Evolutionary conservation across 2,888 invertebrate species (phyloP).

Genomic region (Acanthosepion esculentum): DNA sequence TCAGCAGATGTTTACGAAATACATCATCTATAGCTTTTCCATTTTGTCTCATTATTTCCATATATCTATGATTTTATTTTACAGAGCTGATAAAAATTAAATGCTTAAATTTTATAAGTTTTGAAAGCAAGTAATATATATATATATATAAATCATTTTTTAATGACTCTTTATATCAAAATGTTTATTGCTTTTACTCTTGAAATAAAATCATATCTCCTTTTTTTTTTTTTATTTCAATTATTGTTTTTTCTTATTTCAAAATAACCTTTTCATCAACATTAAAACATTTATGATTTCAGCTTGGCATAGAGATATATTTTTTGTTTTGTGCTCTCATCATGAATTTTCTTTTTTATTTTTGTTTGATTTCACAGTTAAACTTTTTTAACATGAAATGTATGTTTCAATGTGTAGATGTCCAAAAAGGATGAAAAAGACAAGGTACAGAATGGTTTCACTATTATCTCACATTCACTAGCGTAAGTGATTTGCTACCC

Average conservation of each 20-base stretch:
- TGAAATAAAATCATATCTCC: too few relatives aligned
- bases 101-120: too few relatives aligned
- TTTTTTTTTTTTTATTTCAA: too few relatives aligned
- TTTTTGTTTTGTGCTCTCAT: neutral
- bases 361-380: neutral
- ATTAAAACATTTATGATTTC: neutral
- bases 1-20: too few relatives aligned
- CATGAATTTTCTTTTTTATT: neutral
- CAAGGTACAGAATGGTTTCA: conserved; percentile 35
- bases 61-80: too few relatives aligned
- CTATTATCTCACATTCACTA: conserved; percentile 38
- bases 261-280: neutral
- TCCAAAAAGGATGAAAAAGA: neutral
- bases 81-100: too few relatives aligned
- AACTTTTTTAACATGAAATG: neutral
- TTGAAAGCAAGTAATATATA: too few relatives aligned
- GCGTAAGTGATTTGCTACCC: neutral
- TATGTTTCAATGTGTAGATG: conserved; percentile 41
- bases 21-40: too few relatives aligned
- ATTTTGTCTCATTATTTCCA: too few relatives aligned
- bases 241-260: neutral
- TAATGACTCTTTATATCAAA: too few relatives aligned
- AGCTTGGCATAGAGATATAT: neutral
- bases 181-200: too few relatives aligned
- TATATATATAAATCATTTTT: too few relatives aligned